Conservation (phyloP, 2,888 invertebrate genomes). For the Prosopocoilus inquinatus region DNA sequence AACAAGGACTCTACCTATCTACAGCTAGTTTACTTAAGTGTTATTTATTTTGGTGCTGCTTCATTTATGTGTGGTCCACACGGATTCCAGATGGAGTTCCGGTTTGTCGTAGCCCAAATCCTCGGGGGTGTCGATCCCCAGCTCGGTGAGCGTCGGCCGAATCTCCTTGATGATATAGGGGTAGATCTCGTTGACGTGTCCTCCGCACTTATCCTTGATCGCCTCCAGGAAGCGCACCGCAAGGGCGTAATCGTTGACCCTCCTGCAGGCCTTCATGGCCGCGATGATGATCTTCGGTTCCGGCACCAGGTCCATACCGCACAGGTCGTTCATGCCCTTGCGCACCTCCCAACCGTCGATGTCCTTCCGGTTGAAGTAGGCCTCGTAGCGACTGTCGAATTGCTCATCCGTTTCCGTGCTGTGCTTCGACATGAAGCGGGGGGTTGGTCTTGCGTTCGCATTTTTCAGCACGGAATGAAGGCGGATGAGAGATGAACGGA, state of each 20-base stretch:
- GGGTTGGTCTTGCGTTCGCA: constrained; percentile 33
- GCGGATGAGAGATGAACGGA: constrained; percentile 53
- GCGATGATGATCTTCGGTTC: constrained; percentile 88
- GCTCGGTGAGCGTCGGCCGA: constrained; percentile 85
- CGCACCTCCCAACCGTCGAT: constrained; percentile 95
- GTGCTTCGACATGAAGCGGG: constrained; percentile 44
- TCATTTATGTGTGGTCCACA: constrained; percentile 57
- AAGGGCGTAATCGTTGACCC: constrained; percentile 91
- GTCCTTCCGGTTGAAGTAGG: constrained; percentile 80
- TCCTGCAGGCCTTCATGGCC: constrained; percentile 85
- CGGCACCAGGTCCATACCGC: constrained; percentile 88
- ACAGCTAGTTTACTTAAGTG: no score
- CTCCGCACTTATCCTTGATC: constrained; percentile 84
- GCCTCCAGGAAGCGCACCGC: constrained; percentile 91
- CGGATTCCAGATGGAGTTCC: constrained; percentile 77
- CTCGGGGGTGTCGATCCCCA: constrained; percentile 92
- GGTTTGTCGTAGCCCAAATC: constrained; percentile 97
- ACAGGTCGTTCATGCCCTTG: constrained; percentile 85
- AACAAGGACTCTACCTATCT: no score
- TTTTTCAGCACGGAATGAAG: constrained; percentile 46
- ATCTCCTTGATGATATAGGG: constrained; percentile 89
- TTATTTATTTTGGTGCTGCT: constrained; percentile 51
- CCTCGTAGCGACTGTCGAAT: constrained; percentile 80
- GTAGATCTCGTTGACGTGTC: constrained; percentile 72
- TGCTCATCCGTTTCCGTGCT: constrained; percentile 77